Conservation (phyloP, 2,113 vertebrate species). For the Poicephalus gulielmi region DNA sequence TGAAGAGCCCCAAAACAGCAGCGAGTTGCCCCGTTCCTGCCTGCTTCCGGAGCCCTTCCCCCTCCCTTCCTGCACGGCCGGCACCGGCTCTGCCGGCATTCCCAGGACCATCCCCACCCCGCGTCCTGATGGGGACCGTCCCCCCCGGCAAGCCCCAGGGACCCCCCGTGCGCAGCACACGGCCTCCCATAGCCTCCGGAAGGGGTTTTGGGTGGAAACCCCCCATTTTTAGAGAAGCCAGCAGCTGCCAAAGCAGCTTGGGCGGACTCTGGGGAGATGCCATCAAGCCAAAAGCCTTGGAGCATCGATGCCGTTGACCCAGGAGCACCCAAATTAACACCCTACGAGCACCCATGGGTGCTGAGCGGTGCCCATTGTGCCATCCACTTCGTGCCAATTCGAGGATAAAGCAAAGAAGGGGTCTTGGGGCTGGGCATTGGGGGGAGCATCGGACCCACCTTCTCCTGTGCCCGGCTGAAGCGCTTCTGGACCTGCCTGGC, state of each 20-base stretch:
- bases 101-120: accelerated
- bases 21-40: neutral
- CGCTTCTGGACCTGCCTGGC: constrained; percentile 88
- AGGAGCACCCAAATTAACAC: neutral
- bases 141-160: neutral
- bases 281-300: neutral
- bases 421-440: neutral
- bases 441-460: neutral
- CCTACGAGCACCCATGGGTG: accelerated
- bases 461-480: constrained; percentile 91
- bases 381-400: accelerated
- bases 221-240: neutral
- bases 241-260: accelerated
- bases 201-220: accelerated
- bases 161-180: accelerated
- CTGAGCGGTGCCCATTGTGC: accelerated
- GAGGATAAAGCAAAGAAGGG: accelerated
- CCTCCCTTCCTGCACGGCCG: neutral
- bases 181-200: accelerated
- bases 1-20: accelerated
- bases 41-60: constrained; percentile 32
- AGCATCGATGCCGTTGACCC: accelerated
- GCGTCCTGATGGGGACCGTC: accelerated
- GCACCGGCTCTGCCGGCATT: accelerated
- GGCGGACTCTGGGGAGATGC: neutral